These are phyloP conservation scores for Luehdorfia chinensis DNA, from an alignment of 1,140 invertebrate genomes.

Conservation along the genomic window DNA sequence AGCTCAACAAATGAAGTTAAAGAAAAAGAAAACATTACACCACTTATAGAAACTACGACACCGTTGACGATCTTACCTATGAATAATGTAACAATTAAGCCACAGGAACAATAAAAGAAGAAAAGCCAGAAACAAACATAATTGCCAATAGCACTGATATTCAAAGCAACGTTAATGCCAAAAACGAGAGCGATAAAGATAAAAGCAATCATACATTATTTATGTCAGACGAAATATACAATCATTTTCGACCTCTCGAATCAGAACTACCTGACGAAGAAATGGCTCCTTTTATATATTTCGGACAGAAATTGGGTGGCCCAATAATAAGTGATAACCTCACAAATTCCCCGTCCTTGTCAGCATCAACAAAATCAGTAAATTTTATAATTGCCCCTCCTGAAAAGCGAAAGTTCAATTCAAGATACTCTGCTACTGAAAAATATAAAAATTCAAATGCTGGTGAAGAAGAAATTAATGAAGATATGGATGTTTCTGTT, in stretches of 20 bases:
- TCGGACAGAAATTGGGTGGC: constrained; percentile 81
- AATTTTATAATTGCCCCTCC: constrained; percentile 69
- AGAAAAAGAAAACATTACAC: constrained; percentile 45
- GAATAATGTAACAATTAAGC: constrained; percentile 28
- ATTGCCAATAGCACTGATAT: constrained; percentile 54
- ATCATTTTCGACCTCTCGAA: constrained; percentile 80
- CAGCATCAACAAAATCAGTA: constrained; percentile 75
- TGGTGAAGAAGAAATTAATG: constrained; percentile 74
- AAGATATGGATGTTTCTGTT: constrained; percentile 77
- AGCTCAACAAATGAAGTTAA: constrained; percentile 30
- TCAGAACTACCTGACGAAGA: constrained; percentile 81
- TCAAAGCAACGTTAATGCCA: constrained; percentile 44
- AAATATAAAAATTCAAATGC: constrained; percentile 65
- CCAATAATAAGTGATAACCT: constrained; percentile 62
- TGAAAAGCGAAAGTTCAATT: constrained; percentile 76
- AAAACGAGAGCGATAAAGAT: constrained; percentile 59
- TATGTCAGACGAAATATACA: constrained; percentile 80
- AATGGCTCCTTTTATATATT: constrained; percentile 83
- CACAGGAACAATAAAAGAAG: constrained; percentile 33
- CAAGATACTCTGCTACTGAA: constrained; percentile 70
- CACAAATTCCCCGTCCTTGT: constrained; percentile 61
- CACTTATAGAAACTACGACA: constrained; percentile 35
- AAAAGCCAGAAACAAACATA: constrained; percentile 50
- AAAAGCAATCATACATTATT: constrained; percentile 67
- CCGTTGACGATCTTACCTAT: constrained; percentile 24